Percentiles rank a stretch among this genome's conserved stretches.
Conservation (phyloP, 2,797 vertebrate genomes). For the Ceyx erithaca region DNA sequence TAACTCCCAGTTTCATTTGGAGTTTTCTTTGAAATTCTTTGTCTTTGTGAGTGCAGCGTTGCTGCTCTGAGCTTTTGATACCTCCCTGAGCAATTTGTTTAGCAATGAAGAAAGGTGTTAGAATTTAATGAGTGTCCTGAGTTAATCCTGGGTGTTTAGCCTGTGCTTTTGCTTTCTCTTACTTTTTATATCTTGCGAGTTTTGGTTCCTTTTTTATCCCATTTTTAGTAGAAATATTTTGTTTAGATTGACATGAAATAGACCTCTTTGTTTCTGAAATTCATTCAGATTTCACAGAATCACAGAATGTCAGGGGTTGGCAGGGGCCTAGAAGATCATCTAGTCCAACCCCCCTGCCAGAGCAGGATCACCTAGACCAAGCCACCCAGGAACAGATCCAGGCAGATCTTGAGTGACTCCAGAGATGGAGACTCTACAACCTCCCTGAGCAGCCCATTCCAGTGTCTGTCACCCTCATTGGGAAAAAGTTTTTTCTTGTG, state of each 20-base stretch:
- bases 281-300: background rate
- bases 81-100: slow-evolving; percentile 55
- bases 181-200: background rate
- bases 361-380: no score
- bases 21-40: slow-evolving; percentile 11
- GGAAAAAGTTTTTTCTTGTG: no score
- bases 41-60: background rate
- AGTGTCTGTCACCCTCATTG: no score
- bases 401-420: no score
- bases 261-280: background rate
- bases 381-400: no score
- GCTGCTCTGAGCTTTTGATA: slow-evolving; percentile 36
- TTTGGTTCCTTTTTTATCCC: slow-evolving; percentile 4
- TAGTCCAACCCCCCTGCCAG: no score
- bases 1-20: slow-evolving; percentile 13
- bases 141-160: slow-evolving; percentile 21
- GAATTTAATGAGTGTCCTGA: slow-evolving; percentile 45
- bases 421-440: no score
- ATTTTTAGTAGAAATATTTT: background rate
- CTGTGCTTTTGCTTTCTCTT: background rate
- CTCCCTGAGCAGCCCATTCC: no score
- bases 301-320: no score
- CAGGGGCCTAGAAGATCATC: no score
- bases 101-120: slow-evolving; percentile 41
- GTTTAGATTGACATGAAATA: slow-evolving; percentile 6